Evolutionary conservation across 2,888 invertebrate genomes (phyloP), one percentile per base, ranked within the genome.

Genomic region (Idaea dimidiata): DNA sequence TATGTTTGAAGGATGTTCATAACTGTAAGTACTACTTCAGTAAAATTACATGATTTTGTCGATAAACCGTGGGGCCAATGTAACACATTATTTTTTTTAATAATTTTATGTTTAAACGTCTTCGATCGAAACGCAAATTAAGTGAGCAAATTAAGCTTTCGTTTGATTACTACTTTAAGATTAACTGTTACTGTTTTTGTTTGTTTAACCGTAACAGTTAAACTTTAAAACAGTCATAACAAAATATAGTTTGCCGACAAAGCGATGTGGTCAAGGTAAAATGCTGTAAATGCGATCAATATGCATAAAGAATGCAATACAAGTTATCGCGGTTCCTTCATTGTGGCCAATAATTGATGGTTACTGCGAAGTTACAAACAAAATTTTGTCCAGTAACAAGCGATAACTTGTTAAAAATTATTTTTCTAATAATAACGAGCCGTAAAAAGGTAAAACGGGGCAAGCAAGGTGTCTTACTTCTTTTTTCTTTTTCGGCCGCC

Each of bases 401-500:
- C 93, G 92, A 93, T 93, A 93, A 93, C 93, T 93, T 89, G 90
- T 83, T 89, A 75, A 76, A 73, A 75, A 79, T 78, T 72, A 74
- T 79, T 84, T 83, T 77, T 89, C 91, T 93, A 93, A 89, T 83
- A 84, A 89, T 83, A 93, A 91, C 88, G 91, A 92, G 88, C 88
- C 83, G 85, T 90, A 89, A 90, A 88, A 83, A 89, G 86, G 88
- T 90, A 89, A 89, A 70, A 91, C 90, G 90, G 93, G 93, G 91
- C 93, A 93, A 92, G 87, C 93, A 93, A 93, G 93, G 94, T 94
- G 94, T 96, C 97, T 97, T 97, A 97, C 97, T 97, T 97, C 97
- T 97, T 97, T 97, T 97, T 97, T 97, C 96, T 97, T 97, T 97
- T 97, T 97, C 97, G 97, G 96, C 96, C 97, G 97, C 96, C 97